Evolutionary conservation across 1,140 invertebrate species (phyloP), one percentile per base, ranked within the genome.

Genomic region (Homalodisca vitripennis): DNA sequence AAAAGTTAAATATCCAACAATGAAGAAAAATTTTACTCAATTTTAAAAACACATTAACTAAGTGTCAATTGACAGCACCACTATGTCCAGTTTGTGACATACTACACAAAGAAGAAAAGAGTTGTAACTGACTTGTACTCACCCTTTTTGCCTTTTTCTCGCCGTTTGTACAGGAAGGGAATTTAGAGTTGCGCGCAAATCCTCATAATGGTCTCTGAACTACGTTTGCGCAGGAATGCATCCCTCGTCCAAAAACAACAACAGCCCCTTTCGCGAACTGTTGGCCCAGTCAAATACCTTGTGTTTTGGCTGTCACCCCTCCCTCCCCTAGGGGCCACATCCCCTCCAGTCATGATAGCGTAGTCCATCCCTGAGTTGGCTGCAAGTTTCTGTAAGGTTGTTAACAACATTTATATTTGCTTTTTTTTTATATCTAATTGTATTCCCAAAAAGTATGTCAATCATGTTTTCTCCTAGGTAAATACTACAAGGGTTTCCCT

Each of bases 221-320:
- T 95, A 74, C 98, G 85, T 81, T 99, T 99, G n/a, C 96, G 83
- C 6, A 99, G 83, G 79, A 99, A 99, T 2, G 98, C 98, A 81
- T 99, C 98, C 98, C 83, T 99, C 98, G 81, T 99, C 98, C 67
- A 99, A 93, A 80, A 99, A 99, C 1, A 99, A 80, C 1, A 99
- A 79, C 0, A 99, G 84, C 27, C 97, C 89, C 82, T 91, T 92
- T 1, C 93, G 82, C 62, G 94, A 96, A 2, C 92, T 95, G 24
- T 87, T 84, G 0, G 98, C 96, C 98, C 98, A 99, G 48, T 74
- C 73, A 60, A 74, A 74, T 12, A 99, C 92, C 84, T 99, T 99
- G 77, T 99, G 98, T 77, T 99, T 95, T 2, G 96, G 95, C 0
- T 97, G 0, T 99, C 98, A 26, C 95, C 98, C 65, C 98, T 94